Percentiles rank a stretch among this genome's conserved stretches.
Evolutionary conservation across 2,888 invertebrate genomes (phyloP).

Genomic region (Corythucha ciliata): DNA sequence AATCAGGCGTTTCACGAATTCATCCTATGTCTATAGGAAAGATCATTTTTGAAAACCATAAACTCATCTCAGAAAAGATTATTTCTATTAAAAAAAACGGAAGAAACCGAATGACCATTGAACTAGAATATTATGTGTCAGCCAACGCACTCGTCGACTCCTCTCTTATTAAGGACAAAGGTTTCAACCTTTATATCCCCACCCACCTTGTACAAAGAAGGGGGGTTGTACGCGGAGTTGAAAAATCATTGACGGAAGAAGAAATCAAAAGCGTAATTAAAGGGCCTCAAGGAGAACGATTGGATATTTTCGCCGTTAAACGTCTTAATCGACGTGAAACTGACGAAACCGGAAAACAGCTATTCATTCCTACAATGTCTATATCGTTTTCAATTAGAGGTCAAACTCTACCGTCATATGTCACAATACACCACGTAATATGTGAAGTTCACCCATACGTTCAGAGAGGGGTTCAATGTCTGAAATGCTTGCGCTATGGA

Average conservation of each 20-base stretch:
- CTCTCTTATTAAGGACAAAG: neutral
- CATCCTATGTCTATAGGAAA: constrained; percentile 10
- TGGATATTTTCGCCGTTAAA: neutral
- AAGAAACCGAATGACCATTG: neutral
- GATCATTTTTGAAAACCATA: neutral
- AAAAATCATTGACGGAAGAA: neutral
- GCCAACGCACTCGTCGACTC: neutral
- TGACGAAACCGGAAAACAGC: too few species aligned
- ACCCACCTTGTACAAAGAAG: neutral
- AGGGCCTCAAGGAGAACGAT: constrained; percentile 1
- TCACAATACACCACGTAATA: too few species aligned
- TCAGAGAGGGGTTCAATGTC: too few species aligned
- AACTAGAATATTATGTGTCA: neutral
- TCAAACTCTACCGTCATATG: too few species aligned
- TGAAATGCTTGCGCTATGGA: too few species aligned
- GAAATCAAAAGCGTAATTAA: constrained; percentile 1
- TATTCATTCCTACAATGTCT: too few species aligned
- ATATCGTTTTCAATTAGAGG: too few species aligned
- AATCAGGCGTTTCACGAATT: neutral
- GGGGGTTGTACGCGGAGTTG: constrained; percentile 2
- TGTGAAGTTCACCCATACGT: too few species aligned
- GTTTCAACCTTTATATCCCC: constrained; percentile 5
- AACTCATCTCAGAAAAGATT: neutral
- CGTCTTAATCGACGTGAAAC: too few species aligned
- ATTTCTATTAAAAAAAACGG: constrained; percentile 2